These are phyloP conservation scores for Rhingia rostrata DNA, from an alignment of 2,888 invertebrate genomes.

Conservation along the genomic window DNA sequence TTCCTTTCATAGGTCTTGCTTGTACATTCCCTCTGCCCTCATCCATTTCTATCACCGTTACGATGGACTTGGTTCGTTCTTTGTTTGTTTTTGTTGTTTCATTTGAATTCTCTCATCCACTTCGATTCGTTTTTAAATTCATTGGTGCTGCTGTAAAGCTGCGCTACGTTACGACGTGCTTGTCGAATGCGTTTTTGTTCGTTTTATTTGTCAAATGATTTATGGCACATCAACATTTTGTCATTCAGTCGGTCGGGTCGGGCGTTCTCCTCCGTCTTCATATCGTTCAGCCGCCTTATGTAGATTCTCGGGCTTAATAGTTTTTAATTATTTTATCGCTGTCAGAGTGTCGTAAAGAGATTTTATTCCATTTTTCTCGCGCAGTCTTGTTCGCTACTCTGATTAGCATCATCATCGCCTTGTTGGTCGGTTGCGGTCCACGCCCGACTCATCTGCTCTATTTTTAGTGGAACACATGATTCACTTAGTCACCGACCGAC, in stretches of 20 bases:
- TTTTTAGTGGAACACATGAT: constrained; percentile 49
- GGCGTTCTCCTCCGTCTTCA: constrained; percentile 19
- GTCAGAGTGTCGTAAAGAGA: constrained; percentile 34
- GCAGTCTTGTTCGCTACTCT: not conserved
- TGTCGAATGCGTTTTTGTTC: constrained; percentile 17
- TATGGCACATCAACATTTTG: constrained; percentile 62
- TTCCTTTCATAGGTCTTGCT: constrained; percentile 14
- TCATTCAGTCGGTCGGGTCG: constrained; percentile 48
- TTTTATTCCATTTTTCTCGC: constrained; percentile 20
- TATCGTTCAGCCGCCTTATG: not conserved
- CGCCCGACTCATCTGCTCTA: constrained; percentile 31
- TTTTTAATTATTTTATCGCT: constrained; percentile 61
- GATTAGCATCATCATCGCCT: constrained; percentile 3
- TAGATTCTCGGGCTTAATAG: constrained; percentile 35
- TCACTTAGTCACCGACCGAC: constrained; percentile 51
- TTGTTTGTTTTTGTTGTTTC: not conserved
- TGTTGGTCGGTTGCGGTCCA: too few species aligned
- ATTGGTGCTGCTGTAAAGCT: not conserved
- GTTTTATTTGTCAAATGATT: constrained; percentile 43
- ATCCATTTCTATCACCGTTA: not conserved
- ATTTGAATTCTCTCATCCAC: constrained; percentile 24
- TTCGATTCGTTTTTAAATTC: constrained; percentile 47
- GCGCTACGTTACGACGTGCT: not conserved
- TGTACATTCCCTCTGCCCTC: not conserved
- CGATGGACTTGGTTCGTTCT: not conserved